phyloP scores from a whole-genome alignment of 2,888 invertebrate genomes.

The Lysandra coridon region DNA sequence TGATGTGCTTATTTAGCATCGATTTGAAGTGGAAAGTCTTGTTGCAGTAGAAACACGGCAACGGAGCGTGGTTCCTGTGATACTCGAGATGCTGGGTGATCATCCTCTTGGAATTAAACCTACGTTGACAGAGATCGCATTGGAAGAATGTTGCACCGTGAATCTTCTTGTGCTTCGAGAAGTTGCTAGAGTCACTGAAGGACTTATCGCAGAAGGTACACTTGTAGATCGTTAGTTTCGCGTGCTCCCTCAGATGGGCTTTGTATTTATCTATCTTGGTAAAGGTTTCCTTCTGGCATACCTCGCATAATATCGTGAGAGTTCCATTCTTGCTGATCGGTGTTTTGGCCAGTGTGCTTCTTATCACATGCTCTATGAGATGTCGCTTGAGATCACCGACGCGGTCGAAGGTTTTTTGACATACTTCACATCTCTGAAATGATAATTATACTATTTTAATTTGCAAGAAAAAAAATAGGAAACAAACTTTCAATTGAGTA shows the following conservation, averaged over 20 bases:
- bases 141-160: conserved; percentile 65
- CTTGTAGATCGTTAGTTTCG: conserved; percentile 70
- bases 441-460: not conserved
- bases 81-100: conserved; percentile 70
- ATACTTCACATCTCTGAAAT: conserved; percentile 64
- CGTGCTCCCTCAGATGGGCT: conserved; percentile 71
- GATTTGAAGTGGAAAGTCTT: conserved; percentile 69
- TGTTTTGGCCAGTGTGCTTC: conserved; percentile 63
- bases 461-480: not conserved
- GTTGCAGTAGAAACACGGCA: conserved; percentile 58
- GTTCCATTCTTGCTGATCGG: conserved; percentile 59
- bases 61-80: conserved; percentile 60
- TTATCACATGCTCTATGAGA: conserved; percentile 71
- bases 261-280: conserved; percentile 68
- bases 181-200: conserved; percentile 75
- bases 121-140: conserved; percentile 70
- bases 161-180: conserved; percentile 76
- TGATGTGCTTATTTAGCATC: conserved; percentile 68
- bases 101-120: conserved; percentile 75
- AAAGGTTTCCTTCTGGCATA: conserved; percentile 62
- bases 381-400: conserved; percentile 72
- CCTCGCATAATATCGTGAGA: conserved; percentile 64
- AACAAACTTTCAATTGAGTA: not conserved
- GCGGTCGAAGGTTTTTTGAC: conserved; percentile 66
- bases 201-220: conserved; percentile 73